Evolutionary conservation across 2,888 invertebrate species (phyloP).

Genomic region (Torymus texanus): DNA sequence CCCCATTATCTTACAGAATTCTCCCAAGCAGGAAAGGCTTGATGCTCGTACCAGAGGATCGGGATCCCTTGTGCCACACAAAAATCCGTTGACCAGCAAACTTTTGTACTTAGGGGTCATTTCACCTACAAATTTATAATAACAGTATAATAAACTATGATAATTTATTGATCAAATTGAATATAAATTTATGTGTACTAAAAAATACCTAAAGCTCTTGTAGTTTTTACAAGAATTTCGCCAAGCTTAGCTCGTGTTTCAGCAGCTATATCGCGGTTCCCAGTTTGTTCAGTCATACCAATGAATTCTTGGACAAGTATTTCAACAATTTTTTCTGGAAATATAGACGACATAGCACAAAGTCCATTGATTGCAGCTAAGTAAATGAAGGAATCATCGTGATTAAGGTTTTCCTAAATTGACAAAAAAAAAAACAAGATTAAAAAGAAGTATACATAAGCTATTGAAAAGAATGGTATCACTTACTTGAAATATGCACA

Average conservation of each 20-base stretch:
- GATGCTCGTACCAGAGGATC: constrained; percentile 87
- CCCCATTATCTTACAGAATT: constrained; percentile 84
- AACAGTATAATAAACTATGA: constrained; percentile 11
- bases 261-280: constrained; percentile 74
- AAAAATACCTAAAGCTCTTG: constrained; percentile 80
- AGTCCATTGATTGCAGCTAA: constrained; percentile 86
- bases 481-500: constrained; percentile 84
- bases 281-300: constrained; percentile 68
- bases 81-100: constrained; percentile 82
- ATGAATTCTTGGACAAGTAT: constrained; percentile 83
- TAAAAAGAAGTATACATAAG: constrained; percentile 11
- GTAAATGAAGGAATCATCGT: constrained; percentile 89
- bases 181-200: constrained; percentile 21
- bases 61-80: constrained; percentile 82
- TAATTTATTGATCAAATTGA: background rate
- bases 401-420: constrained; percentile 83
- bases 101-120: constrained; percentile 83
- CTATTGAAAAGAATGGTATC: constrained; percentile 20
- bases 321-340: constrained; percentile 83
- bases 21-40: constrained; percentile 89
- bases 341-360: constrained; percentile 80
- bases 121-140: constrained; percentile 79
- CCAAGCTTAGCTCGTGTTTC: constrained; percentile 87
- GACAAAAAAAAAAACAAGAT: constrained; percentile 58
- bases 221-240: constrained; percentile 86